These are phyloP conservation scores for Gortyna flavago DNA, from an alignment of 2,888 invertebrate species.

Conservation along the genomic window DNA sequence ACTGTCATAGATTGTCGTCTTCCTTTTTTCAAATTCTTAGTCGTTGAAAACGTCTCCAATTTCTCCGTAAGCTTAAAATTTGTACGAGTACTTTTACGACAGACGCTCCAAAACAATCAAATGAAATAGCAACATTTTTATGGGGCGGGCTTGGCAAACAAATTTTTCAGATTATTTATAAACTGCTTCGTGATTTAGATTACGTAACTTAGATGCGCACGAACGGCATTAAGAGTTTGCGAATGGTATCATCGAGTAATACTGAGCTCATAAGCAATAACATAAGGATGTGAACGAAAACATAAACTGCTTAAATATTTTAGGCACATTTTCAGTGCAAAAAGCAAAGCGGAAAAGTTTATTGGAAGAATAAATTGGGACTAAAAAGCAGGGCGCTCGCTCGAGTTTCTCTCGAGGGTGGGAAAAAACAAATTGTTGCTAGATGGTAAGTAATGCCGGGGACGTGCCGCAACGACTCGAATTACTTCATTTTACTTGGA, in stretches of 20 bases:
- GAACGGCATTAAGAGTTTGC: constrained; percentile 63
- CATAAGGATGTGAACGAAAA: constrained; percentile 78
- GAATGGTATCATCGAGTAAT: constrained; percentile 61
- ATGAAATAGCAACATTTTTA: constrained; percentile 53
- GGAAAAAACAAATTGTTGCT: constrained; percentile 87
- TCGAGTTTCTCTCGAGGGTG: constrained; percentile 83
- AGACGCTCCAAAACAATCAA: constrained; percentile 46
- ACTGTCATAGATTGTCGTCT: constrained; percentile 75
- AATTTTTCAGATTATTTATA: constrained; percentile 63
- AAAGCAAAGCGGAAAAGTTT: constrained; percentile 85
- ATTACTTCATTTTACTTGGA: constrained; percentile 83
- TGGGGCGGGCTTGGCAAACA: constrained; percentile 43
- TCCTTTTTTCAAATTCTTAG: constrained; percentile 64
- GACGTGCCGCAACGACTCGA: constrained; percentile 83
- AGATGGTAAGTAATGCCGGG: constrained; percentile 86
- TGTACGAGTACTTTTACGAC: constrained; percentile 30
- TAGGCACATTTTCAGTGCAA: constrained; percentile 81
- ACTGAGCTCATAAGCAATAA: constrained; percentile 75
- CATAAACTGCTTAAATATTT: constrained; percentile 87
- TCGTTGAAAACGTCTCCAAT: constrained; percentile 44
- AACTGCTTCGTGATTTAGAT: constrained; percentile 58
- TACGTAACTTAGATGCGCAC: constrained; percentile 60
- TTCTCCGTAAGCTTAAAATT: constrained; percentile 48
- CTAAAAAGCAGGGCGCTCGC: constrained; percentile 85
- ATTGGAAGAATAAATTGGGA: constrained; percentile 87